Conservation (phyloP, 2,888 invertebrate species). For the Scaptomyza cyrtandrae region DNA sequence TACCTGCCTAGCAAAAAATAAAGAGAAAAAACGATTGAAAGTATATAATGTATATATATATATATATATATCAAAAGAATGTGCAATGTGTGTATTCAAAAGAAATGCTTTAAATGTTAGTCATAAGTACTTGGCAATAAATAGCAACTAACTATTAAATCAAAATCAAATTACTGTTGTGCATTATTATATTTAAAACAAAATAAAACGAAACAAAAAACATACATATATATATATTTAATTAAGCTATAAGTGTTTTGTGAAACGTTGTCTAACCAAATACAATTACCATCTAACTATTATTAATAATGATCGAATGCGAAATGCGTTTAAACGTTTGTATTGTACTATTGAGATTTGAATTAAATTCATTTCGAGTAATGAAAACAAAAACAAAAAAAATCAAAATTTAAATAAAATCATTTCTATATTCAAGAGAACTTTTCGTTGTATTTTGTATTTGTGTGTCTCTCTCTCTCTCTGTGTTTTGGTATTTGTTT, state of each 20-base stretch:
- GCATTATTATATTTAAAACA: slow-evolving; percentile 51
- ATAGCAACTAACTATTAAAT: slow-evolving; percentile 61
- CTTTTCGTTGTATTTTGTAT: slow-evolving; percentile 53
- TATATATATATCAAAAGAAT: slow-evolving; percentile 32
- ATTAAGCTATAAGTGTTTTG: slow-evolving; percentile 71
- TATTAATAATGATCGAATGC: slow-evolving; percentile 35
- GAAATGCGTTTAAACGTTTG: slow-evolving; percentile 71
- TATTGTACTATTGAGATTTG: slow-evolving; percentile 55
- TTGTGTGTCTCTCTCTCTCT: slow-evolving; percentile 37
- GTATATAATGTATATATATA: slow-evolving; percentile 14
- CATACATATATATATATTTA: slow-evolving; percentile 17
- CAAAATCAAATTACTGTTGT: slow-evolving; percentile 51
- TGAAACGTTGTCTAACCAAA: slow-evolving; percentile 76
- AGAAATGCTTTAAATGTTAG: slow-evolving; percentile 69
- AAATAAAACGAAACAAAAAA: slow-evolving; percentile 1
- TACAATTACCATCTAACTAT: slow-evolving; percentile 66
- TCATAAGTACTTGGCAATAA: slow-evolving; percentile 55
- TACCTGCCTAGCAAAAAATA: slow-evolving; percentile 51
- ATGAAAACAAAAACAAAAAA: slow-evolving; percentile 19
- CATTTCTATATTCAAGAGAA: slow-evolving; percentile 52
- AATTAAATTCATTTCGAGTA: slow-evolving; percentile 18
- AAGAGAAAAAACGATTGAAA: slow-evolving; percentile 7
- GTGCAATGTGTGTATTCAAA: slow-evolving; percentile 31
- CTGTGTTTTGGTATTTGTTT: slow-evolving; percentile 44
- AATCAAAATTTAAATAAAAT: slow-evolving; percentile 62